Conservation (phyloP, 2,797 vertebrate genomes). For the Babyrousa celebensis region DNA sequence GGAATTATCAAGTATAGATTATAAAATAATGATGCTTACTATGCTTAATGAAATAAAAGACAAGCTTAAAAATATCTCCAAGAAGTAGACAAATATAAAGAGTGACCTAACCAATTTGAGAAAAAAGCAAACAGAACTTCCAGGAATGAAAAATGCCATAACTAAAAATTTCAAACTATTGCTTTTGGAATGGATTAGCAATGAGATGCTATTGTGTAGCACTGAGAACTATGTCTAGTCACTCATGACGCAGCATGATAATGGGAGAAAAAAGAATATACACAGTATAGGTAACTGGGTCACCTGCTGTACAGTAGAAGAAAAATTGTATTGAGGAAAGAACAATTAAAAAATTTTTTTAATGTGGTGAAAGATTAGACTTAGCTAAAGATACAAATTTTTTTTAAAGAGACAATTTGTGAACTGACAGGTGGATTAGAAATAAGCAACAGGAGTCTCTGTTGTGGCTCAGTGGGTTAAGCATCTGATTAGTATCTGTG, state of each 20-base stretch:
- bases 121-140: slow-evolving; percentile 56
- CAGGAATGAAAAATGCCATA: slow-evolving; percentile 8
- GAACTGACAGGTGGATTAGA: slow-evolving; percentile 31
- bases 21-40: not conserved
- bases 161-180: slow-evolving; percentile 22
- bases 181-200: not conserved
- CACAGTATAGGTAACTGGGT: not conserved
- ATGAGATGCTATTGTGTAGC: too few relatives aligned
- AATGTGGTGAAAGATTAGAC: slow-evolving; percentile 20
- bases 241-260: too few relatives aligned
- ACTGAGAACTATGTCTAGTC: too few relatives aligned
- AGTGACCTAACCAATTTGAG: not conserved
- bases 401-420: not conserved
- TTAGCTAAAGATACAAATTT: slow-evolving; percentile 31
- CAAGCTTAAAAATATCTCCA: slow-evolving; percentile 7
- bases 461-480: too few relatives aligned
- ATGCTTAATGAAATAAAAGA: slow-evolving; percentile 20
- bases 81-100: slow-evolving; percentile 39
- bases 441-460: not conserved
- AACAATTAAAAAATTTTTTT: too few relatives aligned
- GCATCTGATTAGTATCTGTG: too few relatives aligned
- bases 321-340: too few relatives aligned
- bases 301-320: not conserved
- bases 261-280: not conserved
- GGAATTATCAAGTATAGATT: not conserved